Conservation (phyloP, 2,888 invertebrate genomes). For the Tortricodes alternella region DNA sequence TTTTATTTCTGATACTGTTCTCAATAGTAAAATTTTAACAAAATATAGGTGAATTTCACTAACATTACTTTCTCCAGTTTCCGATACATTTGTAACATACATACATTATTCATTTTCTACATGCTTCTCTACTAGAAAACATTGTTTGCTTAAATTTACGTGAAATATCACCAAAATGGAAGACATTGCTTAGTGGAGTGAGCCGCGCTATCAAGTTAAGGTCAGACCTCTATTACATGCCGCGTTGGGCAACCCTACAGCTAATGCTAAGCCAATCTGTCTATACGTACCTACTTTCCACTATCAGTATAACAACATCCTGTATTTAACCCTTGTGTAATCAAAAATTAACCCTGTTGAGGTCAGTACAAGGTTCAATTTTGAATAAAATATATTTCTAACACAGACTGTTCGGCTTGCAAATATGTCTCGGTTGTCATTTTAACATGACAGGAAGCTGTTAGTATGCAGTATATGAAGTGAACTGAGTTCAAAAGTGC, state of each 20-base stretch:
- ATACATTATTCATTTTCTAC: no score
- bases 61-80: no score
- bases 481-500: constrained; percentile 7
- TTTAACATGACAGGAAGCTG: constrained; percentile 5
- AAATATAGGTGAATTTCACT: no score
- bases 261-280: constrained; percentile 18
- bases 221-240: constrained; percentile 39
- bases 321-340: not conserved
- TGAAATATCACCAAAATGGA: not conserved
- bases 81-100: no score
- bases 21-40: no score
- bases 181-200: constrained; percentile 22
- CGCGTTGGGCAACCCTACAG: constrained; percentile 34
- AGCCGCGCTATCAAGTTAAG: constrained; percentile 22
- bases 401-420: no score
- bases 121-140: no score
- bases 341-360: not conserved
- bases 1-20: no score
- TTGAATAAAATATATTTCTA: not conserved
- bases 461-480: constrained; percentile 11
- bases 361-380: not conserved
- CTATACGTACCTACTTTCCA: constrained; percentile 7
- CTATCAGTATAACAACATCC: not conserved
- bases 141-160: not conserved
- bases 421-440: not conserved